Evolutionary conservation across 2,797 vertebrate genomes (phyloP), one percentile per base, ranked within the genome.

Genomic region (Loriculus beryllinus): DNA sequence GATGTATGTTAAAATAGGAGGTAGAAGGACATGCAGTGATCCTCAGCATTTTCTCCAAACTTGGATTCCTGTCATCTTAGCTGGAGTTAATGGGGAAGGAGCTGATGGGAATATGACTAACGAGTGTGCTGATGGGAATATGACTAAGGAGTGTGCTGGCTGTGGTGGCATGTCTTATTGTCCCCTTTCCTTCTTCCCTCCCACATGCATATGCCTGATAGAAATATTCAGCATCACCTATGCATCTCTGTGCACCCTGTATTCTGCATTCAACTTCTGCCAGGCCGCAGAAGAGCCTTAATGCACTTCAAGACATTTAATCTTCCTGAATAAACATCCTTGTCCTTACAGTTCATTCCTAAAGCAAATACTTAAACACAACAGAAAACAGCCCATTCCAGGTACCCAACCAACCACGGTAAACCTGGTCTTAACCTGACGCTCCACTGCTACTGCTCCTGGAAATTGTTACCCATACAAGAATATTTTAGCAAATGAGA

Each of bases 211-310:
- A 6, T 31, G 7, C 51, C 54, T 35, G 25, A 11, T 51, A 68
- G 2, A 1, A 72, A 67, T 49, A 51, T 57, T 60, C 20, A 42
- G n/a, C 49, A 51, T 76, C 47, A 25, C 42, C 43, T 54, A 9
- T n/a, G 52, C 39, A 17, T 14, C 19, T 16, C 33, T 72, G 1
- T 5, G 25, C 31, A 48, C 3, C 1, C 51, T 5, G 2, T 33
- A 37, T 54, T 90, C 48, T 67, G 48, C 60, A n/a, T 69, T 87
- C 47, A 54, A 0, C 19, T 65, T 60, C 74, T 82, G 35, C 43
- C 33, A 26, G 39, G 74, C 28, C 35, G 67, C n/a, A 82, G 59
- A 48, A 57, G n/a, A 75, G 31, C 43, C 28, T 57, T 39, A 48
- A 39, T 57, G 31, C 29, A 54, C n/a, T 69, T 42, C 26, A 78